Conservation (phyloP, 2,797 vertebrate genomes). For the Argya squamiceps region DNA sequence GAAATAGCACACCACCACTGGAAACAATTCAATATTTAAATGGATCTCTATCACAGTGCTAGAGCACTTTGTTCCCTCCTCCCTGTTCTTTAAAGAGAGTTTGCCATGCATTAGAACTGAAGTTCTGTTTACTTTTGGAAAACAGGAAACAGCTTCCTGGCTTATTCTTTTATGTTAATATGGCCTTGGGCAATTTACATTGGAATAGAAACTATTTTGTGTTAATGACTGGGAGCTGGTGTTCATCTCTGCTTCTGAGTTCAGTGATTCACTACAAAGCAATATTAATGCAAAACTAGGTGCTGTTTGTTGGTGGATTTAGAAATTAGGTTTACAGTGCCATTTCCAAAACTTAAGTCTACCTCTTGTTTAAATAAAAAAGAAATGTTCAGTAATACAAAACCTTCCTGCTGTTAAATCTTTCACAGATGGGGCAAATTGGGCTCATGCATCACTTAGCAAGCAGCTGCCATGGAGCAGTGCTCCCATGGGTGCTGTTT, state of each 20-base stretch:
- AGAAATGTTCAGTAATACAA: neutral
- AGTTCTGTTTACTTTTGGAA: constrained; percentile 24
- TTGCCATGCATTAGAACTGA: neutral
- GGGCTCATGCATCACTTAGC: neutral
- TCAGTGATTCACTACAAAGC: neutral
- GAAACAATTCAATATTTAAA: neutral
- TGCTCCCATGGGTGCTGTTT: neutral
- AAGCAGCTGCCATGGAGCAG: neutral
- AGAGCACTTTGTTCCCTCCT: neutral
- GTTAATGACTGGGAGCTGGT: neutral
- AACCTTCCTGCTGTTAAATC: neutral
- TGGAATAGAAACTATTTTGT: neutral
- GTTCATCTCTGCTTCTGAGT: neutral
- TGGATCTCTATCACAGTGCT: rapidly evolving
- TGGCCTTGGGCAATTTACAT: neutral
- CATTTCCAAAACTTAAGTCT: neutral
- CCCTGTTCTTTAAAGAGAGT: neutral
- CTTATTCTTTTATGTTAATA: neutral
- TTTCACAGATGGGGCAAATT: neutral
- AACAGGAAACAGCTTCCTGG: constrained; percentile 22
- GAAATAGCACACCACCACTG: neutral
- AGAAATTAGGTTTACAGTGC: neutral
- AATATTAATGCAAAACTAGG: neutral
- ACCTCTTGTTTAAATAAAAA: neutral
- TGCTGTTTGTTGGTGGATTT: neutral